phyloP scores from a whole-genome alignment of 2,113 vertebrate genomes.

The Acrocephalus arundinaceus region DNA sequence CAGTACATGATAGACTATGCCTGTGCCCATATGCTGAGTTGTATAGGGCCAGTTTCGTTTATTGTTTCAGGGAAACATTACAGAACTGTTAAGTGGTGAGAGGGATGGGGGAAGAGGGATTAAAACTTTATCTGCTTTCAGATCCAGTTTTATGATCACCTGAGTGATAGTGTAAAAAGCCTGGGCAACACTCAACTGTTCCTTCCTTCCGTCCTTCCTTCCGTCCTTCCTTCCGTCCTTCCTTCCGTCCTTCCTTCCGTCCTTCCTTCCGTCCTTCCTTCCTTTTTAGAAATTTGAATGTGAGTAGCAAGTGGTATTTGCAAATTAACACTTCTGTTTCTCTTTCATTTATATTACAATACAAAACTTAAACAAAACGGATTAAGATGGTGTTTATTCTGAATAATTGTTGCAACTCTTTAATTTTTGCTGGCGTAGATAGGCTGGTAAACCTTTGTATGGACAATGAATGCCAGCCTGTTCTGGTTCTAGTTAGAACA shows the following conservation, averaged over 20 bases:
- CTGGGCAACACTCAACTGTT: background rate
- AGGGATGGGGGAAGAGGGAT: fast-evolving
- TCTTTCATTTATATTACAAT: background rate
- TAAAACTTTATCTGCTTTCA: background rate
- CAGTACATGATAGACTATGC: background rate
- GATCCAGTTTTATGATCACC: background rate
- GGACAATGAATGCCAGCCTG: background rate
- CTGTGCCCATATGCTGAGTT: background rate
- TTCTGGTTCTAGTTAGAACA: conserved; percentile 29
- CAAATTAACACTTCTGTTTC: background rate
- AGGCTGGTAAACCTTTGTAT: background rate
- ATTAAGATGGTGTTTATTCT: background rate
- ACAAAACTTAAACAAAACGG: background rate
- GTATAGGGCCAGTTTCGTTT: background rate
- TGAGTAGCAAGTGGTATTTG: background rate
- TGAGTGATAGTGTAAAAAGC: background rate
- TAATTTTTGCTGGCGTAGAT: conserved; percentile 1
- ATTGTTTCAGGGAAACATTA: background rate
- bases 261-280: background rate
- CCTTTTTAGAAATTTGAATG: background rate
- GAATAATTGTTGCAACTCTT: background rate
- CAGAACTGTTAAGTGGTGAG: background rate
- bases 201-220: background rate
- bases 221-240: too few relatives aligned
- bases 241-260: too few relatives aligned